Conservation (phyloP, 2,113 vertebrate species). For the Elgaria multicarinata region DNA sequence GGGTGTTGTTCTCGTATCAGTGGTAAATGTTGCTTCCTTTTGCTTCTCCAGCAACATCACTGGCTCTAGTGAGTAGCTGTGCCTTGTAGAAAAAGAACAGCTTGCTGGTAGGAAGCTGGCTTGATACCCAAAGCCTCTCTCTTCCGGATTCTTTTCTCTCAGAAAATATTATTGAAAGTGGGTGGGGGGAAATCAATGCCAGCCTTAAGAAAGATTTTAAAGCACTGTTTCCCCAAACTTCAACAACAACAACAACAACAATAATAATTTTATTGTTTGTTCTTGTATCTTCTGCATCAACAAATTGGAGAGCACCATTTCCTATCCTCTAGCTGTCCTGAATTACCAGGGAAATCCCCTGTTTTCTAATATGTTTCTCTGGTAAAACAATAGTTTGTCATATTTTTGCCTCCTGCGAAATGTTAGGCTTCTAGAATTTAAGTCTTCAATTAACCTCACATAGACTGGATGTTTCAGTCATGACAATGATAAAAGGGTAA, state of each 20-base stretch:
- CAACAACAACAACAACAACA: neutral
- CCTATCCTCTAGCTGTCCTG: neutral
- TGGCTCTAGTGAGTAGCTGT: constrained; percentile 23
- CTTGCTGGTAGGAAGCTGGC: constrained; percentile 43
- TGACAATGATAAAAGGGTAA: too few relatives aligned
- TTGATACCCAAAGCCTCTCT: constrained; percentile 29
- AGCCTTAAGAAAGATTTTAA: constrained; percentile 9
- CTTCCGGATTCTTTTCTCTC: constrained; percentile 16
- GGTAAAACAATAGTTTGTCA: neutral
- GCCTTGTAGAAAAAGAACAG: neutral
- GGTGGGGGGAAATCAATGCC: neutral
- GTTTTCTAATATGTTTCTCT: neutral
- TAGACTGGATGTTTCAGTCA: neutral
- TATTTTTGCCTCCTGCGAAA: neutral
- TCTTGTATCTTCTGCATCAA: constrained; percentile 49
- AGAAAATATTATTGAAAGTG: constrained; percentile 17
- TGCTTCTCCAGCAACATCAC: constrained; percentile 21
- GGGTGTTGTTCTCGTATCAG: neutral
- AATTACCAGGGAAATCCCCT: neutral
- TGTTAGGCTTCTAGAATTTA: neutral
- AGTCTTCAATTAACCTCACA: neutral
- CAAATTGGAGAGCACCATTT: constrained; percentile 1
- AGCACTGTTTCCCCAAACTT: neutral
- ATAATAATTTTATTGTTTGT: too few relatives aligned
- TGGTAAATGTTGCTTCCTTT: constrained; percentile 5